These are phyloP conservation scores for Branchinecta sandiegonensis DNA, from an alignment of 2,888 invertebrate genomes.

Conservation along the genomic window DNA sequence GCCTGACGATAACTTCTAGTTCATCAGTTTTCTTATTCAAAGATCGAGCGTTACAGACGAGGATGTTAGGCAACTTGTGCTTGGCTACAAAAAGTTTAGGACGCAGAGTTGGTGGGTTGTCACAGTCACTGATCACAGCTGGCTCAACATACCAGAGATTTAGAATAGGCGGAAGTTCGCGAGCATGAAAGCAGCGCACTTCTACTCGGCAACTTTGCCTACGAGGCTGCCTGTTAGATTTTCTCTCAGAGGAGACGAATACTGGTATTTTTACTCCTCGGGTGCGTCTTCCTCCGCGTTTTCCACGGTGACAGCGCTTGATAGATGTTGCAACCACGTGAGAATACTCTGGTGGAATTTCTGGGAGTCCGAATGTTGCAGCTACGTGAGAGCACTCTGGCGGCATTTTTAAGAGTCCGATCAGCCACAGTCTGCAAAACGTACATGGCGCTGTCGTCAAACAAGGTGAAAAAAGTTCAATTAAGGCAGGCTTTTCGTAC, in stretches of 20 bases:
- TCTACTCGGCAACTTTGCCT: constrained; percentile 7
- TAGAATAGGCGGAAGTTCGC: not conserved
- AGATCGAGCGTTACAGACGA: not conserved
- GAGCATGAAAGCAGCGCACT: not conserved
- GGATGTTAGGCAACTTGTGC: constrained; percentile 3
- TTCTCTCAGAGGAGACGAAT: not conserved
- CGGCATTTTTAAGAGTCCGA: no score
- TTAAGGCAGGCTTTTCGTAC: not conserved
- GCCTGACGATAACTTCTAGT: not conserved
- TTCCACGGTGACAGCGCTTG: not conserved
- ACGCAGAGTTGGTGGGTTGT: not conserved
- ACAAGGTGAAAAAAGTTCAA: constrained; percentile 1
- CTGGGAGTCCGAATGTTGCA: not conserved
- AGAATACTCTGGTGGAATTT: not conserved
- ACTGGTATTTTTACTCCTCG: not conserved
- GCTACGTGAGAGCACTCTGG: no score
- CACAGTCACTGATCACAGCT: not conserved
- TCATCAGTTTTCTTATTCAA: not conserved
- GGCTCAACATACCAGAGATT: not conserved
- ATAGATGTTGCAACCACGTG: not conserved
- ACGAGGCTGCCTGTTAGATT: not conserved
- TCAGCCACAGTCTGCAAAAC: not conserved
- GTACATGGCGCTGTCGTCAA: not conserved
- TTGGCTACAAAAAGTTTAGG: not conserved
- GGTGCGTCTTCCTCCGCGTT: not conserved